Percentiles rank a stretch among this genome's conserved stretches.
Conservation (phyloP, 1,140 invertebrate species). For the Leguminivora glycinivorella region DNA sequence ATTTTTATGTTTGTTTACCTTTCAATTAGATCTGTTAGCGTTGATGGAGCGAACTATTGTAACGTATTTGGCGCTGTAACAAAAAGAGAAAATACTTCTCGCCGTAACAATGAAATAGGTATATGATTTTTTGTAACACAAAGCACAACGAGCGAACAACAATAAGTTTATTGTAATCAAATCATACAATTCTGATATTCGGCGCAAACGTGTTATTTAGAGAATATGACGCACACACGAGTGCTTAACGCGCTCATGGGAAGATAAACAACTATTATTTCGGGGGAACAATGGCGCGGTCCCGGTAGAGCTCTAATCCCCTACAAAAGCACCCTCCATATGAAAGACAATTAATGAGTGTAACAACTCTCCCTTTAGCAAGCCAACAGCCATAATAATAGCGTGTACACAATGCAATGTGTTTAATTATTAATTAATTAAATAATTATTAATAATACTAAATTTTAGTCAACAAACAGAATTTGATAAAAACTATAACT, state of each 20-base stretch:
- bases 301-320: conserved; percentile 58
- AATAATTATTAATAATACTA: too few relatives aligned
- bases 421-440: too few relatives aligned
- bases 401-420: conserved; percentile 60
- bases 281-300: conserved; percentile 59
- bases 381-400: conserved; percentile 67
- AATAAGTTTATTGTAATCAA: conserved; percentile 29
- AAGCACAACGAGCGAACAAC: conserved; percentile 19
- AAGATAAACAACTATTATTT: conserved; percentile 69
- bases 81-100: conserved; percentile 23
- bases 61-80: background rate
- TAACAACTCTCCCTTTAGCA: conserved; percentile 64
- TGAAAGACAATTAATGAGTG: conserved; percentile 72
- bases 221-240: conserved; percentile 46
- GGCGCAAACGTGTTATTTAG: conserved; percentile 47
- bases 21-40: conserved; percentile 1
- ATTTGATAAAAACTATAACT: conserved; percentile 52
- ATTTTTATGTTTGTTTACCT: background rate
- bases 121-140: conserved; percentile 21
- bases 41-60: background rate
- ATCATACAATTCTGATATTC: conserved; percentile 17
- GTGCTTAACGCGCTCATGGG: conserved; percentile 45
- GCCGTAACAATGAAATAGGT: conserved; percentile 9
- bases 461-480: conserved; percentile 60
- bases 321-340: conserved; percentile 57